phyloP scores from a whole-genome alignment of 2,797 vertebrate species.

The Bovichtus variegatus region DNA sequence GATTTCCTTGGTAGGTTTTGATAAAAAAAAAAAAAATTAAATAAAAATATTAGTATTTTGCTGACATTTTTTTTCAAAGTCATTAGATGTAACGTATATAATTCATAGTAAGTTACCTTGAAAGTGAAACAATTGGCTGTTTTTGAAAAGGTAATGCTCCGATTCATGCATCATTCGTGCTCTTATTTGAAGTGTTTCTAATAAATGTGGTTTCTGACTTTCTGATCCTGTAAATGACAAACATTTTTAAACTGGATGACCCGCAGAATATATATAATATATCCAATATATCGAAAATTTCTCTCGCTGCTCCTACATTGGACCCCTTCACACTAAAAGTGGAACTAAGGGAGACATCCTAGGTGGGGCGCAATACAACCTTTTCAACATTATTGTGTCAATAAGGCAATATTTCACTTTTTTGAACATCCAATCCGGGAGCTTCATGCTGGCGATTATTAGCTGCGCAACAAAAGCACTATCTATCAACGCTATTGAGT shows the following conservation, averaged over 20 bases:
- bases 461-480: constrained; percentile 19
- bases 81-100: constrained; percentile 14
- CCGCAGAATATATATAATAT: too few relatives aligned
- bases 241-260: background rate
- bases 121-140: constrained; percentile 2
- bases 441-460: constrained; percentile 36
- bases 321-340: background rate
- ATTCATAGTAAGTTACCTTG: background rate
- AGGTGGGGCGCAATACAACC: constrained; percentile 14
- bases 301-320: background rate
- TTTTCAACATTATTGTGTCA: constrained; percentile 24
- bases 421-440: constrained; percentile 41
- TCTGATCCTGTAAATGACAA: constrained; percentile 58
- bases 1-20: background rate
- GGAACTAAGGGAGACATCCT: background rate
- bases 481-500: constrained; percentile 49
- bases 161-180: constrained; percentile 55
- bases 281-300: too few relatives aligned
- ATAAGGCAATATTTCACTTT: constrained; percentile 37
- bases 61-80: background rate
- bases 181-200: constrained; percentile 34
- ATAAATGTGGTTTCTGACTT: constrained; percentile 55
- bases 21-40: background rate
- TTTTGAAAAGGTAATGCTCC: background rate
- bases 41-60: too few relatives aligned